A percentile compares a stretch with the other conserved stretches of the same genome.
These are phyloP conservation scores for Copidosoma floridanum DNA, from an alignment of 1,140 invertebrate species.

Conservation along the genomic window DNA sequence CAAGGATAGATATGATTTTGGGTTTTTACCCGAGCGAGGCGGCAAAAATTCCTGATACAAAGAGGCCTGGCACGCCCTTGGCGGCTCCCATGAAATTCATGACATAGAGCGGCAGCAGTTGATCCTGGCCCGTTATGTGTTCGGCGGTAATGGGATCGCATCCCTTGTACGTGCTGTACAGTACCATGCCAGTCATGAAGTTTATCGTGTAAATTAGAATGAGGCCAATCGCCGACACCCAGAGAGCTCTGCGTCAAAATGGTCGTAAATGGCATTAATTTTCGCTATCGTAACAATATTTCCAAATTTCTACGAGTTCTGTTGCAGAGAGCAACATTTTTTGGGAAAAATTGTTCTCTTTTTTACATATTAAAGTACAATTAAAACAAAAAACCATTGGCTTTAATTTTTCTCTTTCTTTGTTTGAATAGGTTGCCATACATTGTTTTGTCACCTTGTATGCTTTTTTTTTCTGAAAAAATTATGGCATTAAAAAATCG, in stretches of 20 bases:
- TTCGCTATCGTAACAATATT: no score
- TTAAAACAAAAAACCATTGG: no score
- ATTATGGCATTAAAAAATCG: no score
- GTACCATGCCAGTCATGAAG: slow-evolving; percentile 80
- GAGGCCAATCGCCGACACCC: slow-evolving; percentile 66
- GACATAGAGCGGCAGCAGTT: slow-evolving; percentile 82
- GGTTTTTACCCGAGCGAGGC: slow-evolving; percentile 74
- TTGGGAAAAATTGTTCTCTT: neutral
- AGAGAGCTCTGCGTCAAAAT: slow-evolving; percentile 67
- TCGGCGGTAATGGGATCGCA: slow-evolving; percentile 74
- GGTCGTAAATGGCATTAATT: no score
- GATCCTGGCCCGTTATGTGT: slow-evolving; percentile 65
- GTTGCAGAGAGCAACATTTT: no score
- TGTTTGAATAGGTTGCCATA: no score
- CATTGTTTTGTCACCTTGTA: no score
- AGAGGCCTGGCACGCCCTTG: slow-evolving; percentile 79
- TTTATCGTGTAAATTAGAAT: slow-evolving; percentile 70
- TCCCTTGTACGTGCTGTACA: slow-evolving; percentile 76
- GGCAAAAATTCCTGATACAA: slow-evolving; percentile 79
- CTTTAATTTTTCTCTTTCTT: no score
- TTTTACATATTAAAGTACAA: neutral
- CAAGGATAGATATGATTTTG: no score
- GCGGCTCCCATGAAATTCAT: slow-evolving; percentile 73
- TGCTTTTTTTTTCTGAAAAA: no score
- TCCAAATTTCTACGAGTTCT: no score